Conservation (phyloP, 2,797 vertebrate species). For the Tragopan temminckii region DNA sequence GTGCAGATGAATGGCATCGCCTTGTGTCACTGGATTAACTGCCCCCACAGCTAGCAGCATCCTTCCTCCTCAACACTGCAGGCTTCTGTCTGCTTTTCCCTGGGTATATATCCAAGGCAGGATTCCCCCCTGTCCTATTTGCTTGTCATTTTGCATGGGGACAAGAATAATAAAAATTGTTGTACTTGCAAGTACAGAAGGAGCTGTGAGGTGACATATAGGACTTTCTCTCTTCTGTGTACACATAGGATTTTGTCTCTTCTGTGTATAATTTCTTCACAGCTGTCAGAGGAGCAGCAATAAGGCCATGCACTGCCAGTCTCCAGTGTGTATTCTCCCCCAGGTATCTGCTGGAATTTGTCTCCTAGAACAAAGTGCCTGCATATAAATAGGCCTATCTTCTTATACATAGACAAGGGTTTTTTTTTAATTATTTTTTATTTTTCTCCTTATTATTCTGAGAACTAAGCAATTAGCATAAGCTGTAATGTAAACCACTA, state of each 20-base stretch:
- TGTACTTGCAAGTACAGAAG: background rate
- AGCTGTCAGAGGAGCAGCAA: background rate
- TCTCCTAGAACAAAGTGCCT: background rate
- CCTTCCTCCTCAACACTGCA: background rate
- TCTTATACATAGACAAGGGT: background rate
- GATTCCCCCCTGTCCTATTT: background rate
- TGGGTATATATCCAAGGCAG: background rate
- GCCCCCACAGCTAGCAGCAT: background rate
- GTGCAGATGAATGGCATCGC: background rate
- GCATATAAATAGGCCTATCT: background rate
- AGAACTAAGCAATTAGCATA: background rate
- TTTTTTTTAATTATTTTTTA: too few species aligned
- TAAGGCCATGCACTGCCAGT: background rate
- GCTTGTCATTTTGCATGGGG: background rate
- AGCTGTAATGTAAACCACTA: background rate
- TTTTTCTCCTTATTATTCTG: background rate
- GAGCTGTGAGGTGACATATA: background rate
- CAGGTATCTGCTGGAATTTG: rapidly evolving
- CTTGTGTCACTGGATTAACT: background rate
- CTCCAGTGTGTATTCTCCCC: rapidly evolving
- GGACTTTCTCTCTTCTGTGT: background rate
- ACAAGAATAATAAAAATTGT: background rate
- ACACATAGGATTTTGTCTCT: background rate
- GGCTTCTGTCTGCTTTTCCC: background rate
- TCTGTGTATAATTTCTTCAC: background rate